These are phyloP conservation scores for Crossaster papposus DNA, from an alignment of 53 echinoderm and acorn worm species.

Conservation along the genomic window DNA sequence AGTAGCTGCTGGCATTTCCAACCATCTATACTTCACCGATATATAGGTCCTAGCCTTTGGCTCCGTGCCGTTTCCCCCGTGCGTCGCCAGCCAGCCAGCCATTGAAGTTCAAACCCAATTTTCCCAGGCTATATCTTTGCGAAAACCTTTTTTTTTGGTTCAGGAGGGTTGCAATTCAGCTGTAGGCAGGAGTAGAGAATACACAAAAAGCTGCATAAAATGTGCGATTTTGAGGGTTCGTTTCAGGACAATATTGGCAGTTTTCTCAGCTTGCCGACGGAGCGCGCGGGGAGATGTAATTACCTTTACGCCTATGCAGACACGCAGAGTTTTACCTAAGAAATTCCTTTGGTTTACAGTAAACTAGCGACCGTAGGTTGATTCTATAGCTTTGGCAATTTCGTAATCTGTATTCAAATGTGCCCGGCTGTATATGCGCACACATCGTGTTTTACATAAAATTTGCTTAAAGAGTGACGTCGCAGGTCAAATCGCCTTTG, in stretches of 20 bases:
- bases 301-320: neutral
- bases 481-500: too few species aligned
- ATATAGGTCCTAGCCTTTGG: constrained; percentile 6
- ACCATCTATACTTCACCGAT: constrained; percentile 12
- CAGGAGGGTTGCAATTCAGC: neutral
- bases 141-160: neutral
- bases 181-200: neutral
- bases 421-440: too few species aligned
- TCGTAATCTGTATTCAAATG: too few species aligned
- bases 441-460: too few species aligned
- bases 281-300: neutral
- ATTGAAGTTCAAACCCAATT: too few species aligned
- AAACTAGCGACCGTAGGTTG: neutral
- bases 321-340: neutral
- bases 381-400: too few species aligned
- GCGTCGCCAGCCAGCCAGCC: neutral
- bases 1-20: constrained; percentile 6
- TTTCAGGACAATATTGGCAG: neutral
- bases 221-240: neutral
- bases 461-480: too few species aligned
- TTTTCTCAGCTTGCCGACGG: neutral
- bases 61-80: neutral
- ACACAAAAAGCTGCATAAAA: neutral
- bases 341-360: neutral
- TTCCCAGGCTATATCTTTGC: neutral